These are phyloP conservation scores for Cotesia vestalis DNA, from an alignment of 1,140 invertebrate species.

Conservation along the genomic window DNA sequence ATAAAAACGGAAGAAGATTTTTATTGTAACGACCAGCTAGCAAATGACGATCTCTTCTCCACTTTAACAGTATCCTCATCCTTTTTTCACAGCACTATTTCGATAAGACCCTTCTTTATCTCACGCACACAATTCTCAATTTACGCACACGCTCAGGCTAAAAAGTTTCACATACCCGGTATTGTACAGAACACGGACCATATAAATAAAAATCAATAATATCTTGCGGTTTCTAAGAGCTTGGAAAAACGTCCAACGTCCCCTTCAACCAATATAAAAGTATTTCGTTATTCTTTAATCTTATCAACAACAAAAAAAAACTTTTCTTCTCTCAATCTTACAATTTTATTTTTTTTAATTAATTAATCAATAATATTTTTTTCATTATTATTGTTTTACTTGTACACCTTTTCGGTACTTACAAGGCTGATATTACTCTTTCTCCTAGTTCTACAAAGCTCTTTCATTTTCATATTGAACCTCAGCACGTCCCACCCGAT, in stretches of 20 bases:
- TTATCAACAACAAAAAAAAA: slow-evolving; percentile 5
- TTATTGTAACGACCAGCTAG: slow-evolving; percentile 36
- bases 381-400: no score
- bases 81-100: slow-evolving; percentile 15
- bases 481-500: no score
- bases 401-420: no score
- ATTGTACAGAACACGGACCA: slow-evolving; percentile 20
- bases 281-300: slow-evolving; percentile 11
- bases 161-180: slow-evolving; percentile 39
- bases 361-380: no score
- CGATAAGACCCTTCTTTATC: slow-evolving; percentile 29
- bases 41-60: slow-evolving; percentile 25
- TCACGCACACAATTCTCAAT: slow-evolving; percentile 33
- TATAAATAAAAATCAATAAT: slow-evolving; percentile 66
- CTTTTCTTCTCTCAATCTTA: neutral
- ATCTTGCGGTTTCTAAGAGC: slow-evolving; percentile 62
- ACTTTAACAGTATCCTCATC: neutral
- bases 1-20: slow-evolving; percentile 26
- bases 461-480: no score
- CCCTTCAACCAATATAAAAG: slow-evolving; percentile 3
- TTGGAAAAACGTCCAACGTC: slow-evolving; percentile 37
- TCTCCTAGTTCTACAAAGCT: no score
- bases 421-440: no score
- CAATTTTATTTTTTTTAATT: neutral
- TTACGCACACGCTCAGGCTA: slow-evolving; percentile 35